These are phyloP conservation scores for Sycophila sp. DNA, from an alignment of 1,140 invertebrate species.

Conservation along the genomic window DNA sequence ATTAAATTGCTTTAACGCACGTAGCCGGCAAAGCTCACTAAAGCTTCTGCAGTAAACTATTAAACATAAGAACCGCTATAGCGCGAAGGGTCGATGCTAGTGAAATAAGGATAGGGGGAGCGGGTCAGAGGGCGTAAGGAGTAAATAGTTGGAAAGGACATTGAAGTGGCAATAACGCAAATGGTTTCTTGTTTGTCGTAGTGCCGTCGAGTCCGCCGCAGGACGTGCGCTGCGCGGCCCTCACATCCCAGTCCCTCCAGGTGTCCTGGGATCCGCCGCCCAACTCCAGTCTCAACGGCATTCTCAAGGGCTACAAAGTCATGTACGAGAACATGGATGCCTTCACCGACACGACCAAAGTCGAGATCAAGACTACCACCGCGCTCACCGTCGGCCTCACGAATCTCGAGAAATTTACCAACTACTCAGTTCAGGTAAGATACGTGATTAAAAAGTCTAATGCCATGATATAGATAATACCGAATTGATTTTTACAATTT, in stretches of 20 bases:
- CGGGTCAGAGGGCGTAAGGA: no score
- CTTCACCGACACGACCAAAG: conserved; percentile 56
- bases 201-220: conserved; percentile 84
- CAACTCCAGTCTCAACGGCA: conserved; percentile 83
- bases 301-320: conserved; percentile 89
- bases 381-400: conserved; percentile 74
- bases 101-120: no score
- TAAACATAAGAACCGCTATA: no score
- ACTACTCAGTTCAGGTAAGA: conserved; percentile 87
- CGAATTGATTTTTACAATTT: no score
- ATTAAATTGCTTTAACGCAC: no score
- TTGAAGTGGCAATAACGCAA: no score
- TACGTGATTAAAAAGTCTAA: neutral
- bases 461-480: no score
- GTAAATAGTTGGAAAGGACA: no score
- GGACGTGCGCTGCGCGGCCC: conserved; percentile 79
- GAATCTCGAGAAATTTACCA: conserved; percentile 84
- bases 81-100: no score
- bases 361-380: conserved; percentile 74
- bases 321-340: conserved; percentile 71
- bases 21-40: no score
- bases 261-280: conserved; percentile 89
- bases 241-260: conserved; percentile 84
- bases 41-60: no score
- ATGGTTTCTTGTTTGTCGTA: conserved; percentile 54